Base-by-base conservation (phyloP, 2,797 vertebrate species). In the Neosilurus mollespiculum region DNA sequence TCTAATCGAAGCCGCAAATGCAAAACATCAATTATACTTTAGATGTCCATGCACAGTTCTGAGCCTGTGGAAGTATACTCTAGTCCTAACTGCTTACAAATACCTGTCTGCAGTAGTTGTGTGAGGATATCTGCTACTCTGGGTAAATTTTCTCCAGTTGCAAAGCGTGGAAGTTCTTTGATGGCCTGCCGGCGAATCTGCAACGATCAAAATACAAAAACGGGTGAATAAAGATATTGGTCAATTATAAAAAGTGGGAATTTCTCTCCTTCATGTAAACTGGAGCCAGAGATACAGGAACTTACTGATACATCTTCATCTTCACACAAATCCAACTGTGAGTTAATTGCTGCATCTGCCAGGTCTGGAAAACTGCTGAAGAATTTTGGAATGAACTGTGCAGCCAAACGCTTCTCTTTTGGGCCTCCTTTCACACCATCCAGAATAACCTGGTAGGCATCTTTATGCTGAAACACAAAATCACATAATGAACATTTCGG, bases 301-400 rank as follows among this genome's bases (percentile, higher is more conserved):
- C 97, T 95, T 94, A 99, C 98, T 20, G 98, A 99, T 34, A 99
- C 97, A 62, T 99, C 98, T 92, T 99, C 98, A 87, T 99, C 98
- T 88, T 99, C 98, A 18, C 98, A 99, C 58, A 99, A 96, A 90
- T 99, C 98, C 81, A 99, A 93, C 89, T 99, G 98, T 37, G 98
- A 97, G 76, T 99, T 99, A 87, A 99, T 98, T 77, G 98, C 98
- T 0, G 96, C 96, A 84, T 99, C 98, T 0, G 98, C 96, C 77
- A 99, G 90, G 76, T 98, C 98, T 4, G 98, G 97, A 88, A 99
- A 99, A 95, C 96, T 96, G 90, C 96, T 96, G 91, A 99, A 99
- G 92, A 99, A 99, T 20, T 99, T 99, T 0, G 98, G 97, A 91
- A 99, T 99, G 88, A 99, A 99, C 89, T 99, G 98, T 62, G 98